phyloP scores from a whole-genome alignment of 2,113 vertebrate species.

The Sander lucioperca region DNA sequence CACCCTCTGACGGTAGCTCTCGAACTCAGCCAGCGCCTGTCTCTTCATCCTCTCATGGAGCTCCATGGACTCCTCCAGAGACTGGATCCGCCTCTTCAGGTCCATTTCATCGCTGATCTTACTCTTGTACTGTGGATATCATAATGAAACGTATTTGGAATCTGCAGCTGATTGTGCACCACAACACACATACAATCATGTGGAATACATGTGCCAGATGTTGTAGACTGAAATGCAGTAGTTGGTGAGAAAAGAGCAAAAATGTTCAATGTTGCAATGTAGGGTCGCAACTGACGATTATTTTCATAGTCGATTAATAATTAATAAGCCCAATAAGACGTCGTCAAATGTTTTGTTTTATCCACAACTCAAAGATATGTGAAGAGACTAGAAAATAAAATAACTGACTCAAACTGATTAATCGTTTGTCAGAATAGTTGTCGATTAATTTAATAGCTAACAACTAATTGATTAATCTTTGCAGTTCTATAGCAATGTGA shows the following conservation, averaged over 20 bases:
- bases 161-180: background rate
- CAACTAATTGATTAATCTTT: too few relatives aligned
- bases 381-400: too few relatives aligned
- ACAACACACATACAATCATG: background rate
- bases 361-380: too few relatives aligned
- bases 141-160: background rate
- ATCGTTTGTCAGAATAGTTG: too few relatives aligned
- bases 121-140: conserved; percentile 87
- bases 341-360: too few relatives aligned
- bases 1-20: conserved; percentile 94
- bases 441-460: too few relatives aligned
- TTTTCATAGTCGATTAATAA: too few relatives aligned
- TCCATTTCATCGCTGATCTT: conserved; percentile 96
- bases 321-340: too few relatives aligned
- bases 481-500: background rate
- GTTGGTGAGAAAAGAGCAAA: background rate
- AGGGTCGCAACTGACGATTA: too few relatives aligned
- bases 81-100: conserved; percentile 94
- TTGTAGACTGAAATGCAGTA: background rate
- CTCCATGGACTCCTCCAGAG: conserved; percentile 95
- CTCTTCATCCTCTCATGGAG: conserved; percentile 96
- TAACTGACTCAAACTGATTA: too few relatives aligned
- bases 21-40: conserved; percentile 95
- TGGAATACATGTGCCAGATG: background rate
- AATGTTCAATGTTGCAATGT: background rate